Conservation (phyloP, 1,140 invertebrate species). For the Dreissena polymorpha region DNA sequence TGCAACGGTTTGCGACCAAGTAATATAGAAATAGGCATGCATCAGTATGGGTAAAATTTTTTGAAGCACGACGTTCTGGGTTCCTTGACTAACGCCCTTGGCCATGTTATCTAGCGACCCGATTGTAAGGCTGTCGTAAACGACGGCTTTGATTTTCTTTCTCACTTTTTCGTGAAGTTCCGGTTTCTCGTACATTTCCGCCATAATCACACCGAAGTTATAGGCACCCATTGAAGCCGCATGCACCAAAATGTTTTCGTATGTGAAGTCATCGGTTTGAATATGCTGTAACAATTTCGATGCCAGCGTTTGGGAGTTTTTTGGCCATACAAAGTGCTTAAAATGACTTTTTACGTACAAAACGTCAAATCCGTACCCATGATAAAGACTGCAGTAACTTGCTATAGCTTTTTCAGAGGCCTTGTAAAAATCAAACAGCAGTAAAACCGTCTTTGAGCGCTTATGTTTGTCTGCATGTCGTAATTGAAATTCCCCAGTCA, state of each 20-base stretch:
- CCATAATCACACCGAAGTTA: constrained; percentile 35
- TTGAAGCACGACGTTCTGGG: constrained; percentile 15
- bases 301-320: constrained; percentile 16
- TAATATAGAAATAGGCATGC: constrained; percentile 18
- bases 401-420: constrained; percentile 11
- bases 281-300: constrained; percentile 12
- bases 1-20: constrained; percentile 19
- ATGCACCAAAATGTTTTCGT: constrained; percentile 35
- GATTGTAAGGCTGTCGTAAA: constrained; percentile 36
- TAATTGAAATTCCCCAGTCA: no score
- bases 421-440: constrained; percentile 39
- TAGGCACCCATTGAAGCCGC: constrained; percentile 48
- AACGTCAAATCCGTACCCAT: constrained; percentile 22
- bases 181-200: constrained; percentile 21
- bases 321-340: constrained; percentile 48
- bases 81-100: constrained; percentile 12
- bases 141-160: constrained; percentile 13
- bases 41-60: constrained; percentile 2
- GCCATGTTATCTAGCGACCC: constrained; percentile 39
- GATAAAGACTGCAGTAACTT: constrained; percentile 26
- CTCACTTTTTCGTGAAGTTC: constrained; percentile 2
- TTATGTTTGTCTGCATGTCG: no score
- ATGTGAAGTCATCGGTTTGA: not conserved
- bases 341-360: constrained; percentile 19
- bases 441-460: constrained; percentile 11